Percentiles rank a stretch among this genome's conserved stretches.
phyloP scores from a whole-genome alignment of 2,797 vertebrate genomes.

The Rhinichthys osculus region DNA sequence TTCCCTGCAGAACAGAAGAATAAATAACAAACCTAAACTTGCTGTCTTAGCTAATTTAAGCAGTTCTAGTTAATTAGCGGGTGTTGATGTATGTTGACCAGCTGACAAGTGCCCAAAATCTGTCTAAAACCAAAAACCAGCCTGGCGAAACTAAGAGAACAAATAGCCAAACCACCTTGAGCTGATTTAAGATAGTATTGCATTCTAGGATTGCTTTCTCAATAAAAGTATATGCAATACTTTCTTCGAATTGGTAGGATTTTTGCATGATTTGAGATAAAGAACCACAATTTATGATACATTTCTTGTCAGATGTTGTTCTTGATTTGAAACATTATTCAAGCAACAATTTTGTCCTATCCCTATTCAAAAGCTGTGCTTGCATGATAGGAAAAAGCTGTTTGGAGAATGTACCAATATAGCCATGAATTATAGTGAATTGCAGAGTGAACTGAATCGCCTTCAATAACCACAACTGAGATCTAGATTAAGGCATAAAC shows the following conservation, averaged over 20 bases:
- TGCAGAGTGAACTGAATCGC: not conserved
- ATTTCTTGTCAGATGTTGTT: not conserved
- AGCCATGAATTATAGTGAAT: not conserved
- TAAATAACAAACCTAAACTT: not conserved
- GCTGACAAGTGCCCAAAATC: not conserved
- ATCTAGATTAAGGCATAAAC: constrained; percentile 16
- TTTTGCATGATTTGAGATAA: not conserved
- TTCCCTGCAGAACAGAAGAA: not conserved
- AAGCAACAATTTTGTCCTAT: not conserved
- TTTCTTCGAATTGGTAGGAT: not conserved
- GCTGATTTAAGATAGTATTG: not conserved
- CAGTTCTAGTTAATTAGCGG: not conserved
- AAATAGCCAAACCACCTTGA: not conserved
- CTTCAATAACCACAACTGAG: constrained; percentile 37
- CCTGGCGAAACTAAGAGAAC: not conserved
- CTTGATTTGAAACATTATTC: not conserved
- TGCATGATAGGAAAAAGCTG: not conserved
- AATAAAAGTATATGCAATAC: not conserved
- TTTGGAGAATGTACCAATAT: not conserved
- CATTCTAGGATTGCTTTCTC: not conserved
- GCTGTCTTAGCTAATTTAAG: not conserved
- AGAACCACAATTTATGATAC: not conserved
- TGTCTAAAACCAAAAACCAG: not conserved
- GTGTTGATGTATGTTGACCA: not conserved
- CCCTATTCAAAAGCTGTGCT: not conserved